Percentiles rank a stretch among this genome's conserved stretches.
Evolutionary conservation across 2,113 vertebrate genomes (phyloP).

Genomic region (Sinocyclocheilus anophthalmus): DNA sequence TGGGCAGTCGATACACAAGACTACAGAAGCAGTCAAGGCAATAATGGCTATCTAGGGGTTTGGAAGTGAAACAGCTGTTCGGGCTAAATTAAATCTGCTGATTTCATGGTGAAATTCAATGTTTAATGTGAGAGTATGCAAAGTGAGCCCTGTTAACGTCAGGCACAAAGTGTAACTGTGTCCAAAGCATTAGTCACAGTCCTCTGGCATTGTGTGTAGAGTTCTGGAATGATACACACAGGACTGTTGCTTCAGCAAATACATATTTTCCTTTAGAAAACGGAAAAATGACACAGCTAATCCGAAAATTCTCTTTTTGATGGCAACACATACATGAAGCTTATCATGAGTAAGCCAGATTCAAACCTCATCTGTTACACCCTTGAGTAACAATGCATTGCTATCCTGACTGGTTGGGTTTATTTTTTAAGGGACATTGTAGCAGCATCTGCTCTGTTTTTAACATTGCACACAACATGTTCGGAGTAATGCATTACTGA

Average conservation of each 20-base stretch:
- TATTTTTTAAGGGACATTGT: background rate
- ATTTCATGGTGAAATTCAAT: constrained; percentile 36
- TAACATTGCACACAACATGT: background rate
- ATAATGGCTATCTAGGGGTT: constrained; percentile 39
- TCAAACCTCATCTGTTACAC: constrained; percentile 7
- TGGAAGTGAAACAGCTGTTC: constrained; percentile 37
- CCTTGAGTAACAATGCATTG: background rate
- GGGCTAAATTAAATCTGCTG: constrained; percentile 27
- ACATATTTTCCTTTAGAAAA: background rate
- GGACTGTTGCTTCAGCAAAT: constrained; percentile 13
- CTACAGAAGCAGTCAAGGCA: constrained; percentile 21
- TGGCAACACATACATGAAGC: background rate
- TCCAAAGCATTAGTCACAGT: constrained; percentile 36
- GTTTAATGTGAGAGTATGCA: constrained; percentile 10
- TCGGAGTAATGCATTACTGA: background rate
- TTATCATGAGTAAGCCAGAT: background rate
- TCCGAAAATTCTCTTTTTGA: background rate
- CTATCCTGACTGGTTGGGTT: background rate
- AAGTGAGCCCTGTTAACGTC: constrained; percentile 15
- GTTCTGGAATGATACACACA: background rate
- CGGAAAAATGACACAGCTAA: background rate
- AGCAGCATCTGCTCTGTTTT: background rate
- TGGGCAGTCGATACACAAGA: constrained; percentile 4
- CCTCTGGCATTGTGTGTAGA: constrained; percentile 4
- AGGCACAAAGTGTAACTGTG: constrained; percentile 36